Conservation (phyloP, 1,140 invertebrate species). For the Sycobia sp. region DNA sequence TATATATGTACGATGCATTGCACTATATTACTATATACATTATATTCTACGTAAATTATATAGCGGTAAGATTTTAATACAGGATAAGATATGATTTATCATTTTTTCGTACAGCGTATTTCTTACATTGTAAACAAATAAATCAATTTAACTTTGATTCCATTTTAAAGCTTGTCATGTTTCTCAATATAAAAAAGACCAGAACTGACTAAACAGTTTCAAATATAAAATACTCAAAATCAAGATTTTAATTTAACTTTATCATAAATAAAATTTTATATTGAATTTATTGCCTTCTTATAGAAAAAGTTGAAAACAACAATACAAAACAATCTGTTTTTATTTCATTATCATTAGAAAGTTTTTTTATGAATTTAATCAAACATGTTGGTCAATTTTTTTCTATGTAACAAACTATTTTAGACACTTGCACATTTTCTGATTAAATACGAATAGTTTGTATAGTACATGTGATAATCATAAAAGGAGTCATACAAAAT, state of each 20-base stretch:
- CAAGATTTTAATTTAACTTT: constrained; percentile 1
- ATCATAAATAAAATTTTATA: constrained; percentile 2
- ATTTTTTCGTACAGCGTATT: not conserved
- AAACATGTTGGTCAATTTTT: constrained; percentile 21
- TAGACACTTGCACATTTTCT: constrained; percentile 24
- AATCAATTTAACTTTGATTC: constrained; percentile 5
- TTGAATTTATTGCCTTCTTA: not conserved
- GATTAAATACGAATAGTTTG: constrained; percentile 28
- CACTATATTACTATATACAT: constrained; percentile 4
- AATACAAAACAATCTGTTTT: constrained; percentile 16
- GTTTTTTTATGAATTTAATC: not conserved
- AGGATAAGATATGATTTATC: not conserved
- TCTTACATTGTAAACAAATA: not conserved
- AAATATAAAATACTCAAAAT: constrained; percentile 6
- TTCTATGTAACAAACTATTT: constrained; percentile 21
- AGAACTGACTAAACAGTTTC: constrained; percentile 13
- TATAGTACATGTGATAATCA: constrained; percentile 33
- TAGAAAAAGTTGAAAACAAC: constrained; percentile 4
- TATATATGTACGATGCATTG: constrained; percentile 2
- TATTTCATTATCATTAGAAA: no score
- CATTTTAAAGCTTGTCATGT: not conserved
- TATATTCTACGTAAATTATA: constrained; percentile 10
- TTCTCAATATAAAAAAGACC: constrained; percentile 9
- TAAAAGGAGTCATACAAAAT: not conserved
- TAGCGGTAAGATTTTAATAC: constrained; percentile 2